Evolutionary conservation across 2,113 vertebrate genomes (phyloP).

Genomic region (Chlorocebus sabaeus): DNA sequence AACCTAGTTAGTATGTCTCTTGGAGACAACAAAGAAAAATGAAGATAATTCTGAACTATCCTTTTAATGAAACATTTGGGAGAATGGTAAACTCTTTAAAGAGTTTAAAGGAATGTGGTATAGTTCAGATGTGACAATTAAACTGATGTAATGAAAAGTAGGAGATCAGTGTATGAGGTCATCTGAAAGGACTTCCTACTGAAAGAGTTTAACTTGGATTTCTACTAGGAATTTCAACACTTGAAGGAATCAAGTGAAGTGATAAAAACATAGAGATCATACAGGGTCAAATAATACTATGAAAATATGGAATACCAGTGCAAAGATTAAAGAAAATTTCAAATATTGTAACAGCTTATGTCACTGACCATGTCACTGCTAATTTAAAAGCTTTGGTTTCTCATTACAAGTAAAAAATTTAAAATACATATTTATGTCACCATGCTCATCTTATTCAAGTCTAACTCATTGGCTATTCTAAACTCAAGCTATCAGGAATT

Average conservation of each 20-base stretch:
- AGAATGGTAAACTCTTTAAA: background rate
- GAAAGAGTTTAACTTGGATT: background rate
- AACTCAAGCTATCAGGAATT: background rate
- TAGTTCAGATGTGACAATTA: background rate
- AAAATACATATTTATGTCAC: too few relatives aligned
- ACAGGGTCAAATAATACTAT: background rate
- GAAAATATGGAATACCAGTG: background rate
- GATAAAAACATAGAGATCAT: background rate
- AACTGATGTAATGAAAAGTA: background rate
- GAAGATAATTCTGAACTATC: background rate
- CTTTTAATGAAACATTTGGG: background rate
- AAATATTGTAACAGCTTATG: background rate
- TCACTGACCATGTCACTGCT: background rate
- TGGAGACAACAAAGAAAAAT: background rate
- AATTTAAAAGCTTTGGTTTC: background rate
- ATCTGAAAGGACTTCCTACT: background rate
- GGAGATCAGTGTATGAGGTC: background rate
- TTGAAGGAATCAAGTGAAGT: background rate
- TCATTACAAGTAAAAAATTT: too few relatives aligned
- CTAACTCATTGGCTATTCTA: background rate
- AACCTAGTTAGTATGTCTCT: background rate
- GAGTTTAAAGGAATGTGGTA: background rate
- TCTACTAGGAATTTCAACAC: background rate
- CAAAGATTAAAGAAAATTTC: background rate
- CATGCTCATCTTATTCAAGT: background rate